Evolutionary conservation across 2,113 vertebrate species (phyloP).

Genomic region (Microcebus griseorufus): DNA sequence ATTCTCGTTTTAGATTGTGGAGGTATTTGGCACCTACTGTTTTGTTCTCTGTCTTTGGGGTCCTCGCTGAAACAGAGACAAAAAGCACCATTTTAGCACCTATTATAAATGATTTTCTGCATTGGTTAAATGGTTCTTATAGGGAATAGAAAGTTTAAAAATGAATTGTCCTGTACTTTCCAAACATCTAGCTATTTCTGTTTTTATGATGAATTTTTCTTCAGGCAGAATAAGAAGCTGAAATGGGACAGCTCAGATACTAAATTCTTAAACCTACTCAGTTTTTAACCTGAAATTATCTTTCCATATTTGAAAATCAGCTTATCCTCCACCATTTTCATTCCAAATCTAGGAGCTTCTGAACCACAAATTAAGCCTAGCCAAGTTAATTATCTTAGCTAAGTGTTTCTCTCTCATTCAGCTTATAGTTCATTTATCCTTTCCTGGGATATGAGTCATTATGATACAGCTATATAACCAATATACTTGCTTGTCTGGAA

Average conservation of each 20-base stretch:
- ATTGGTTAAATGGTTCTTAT: neutral
- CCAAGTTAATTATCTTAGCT: slow-evolving; percentile 77
- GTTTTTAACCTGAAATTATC: slow-evolving; percentile 61
- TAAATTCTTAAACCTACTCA: slow-evolving; percentile 47
- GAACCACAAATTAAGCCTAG: slow-evolving; percentile 68
- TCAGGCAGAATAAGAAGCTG: neutral
- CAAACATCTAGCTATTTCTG: slow-evolving; percentile 48
- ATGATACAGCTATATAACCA: slow-evolving; percentile 72
- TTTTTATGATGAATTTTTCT: slow-evolving; percentile 46
- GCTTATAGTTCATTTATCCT: slow-evolving; percentile 75
- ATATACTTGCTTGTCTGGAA: slow-evolving; percentile 69
- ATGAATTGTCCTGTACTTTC: neutral
- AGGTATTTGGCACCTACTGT: neutral
- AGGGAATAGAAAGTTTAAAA: slow-evolving; percentile 24
- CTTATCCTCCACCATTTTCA: slow-evolving; percentile 55
- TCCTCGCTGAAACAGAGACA: slow-evolving; percentile 2
- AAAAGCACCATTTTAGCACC: neutral
- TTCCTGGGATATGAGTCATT: slow-evolving; percentile 71
- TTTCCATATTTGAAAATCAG: slow-evolving; percentile 47
- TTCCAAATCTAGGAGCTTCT: slow-evolving; percentile 64
- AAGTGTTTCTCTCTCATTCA: slow-evolving; percentile 74
- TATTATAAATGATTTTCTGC: neutral
- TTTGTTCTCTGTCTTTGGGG: slow-evolving; percentile 6
- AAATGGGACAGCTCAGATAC: neutral
- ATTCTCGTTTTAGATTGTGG: neutral